Base-by-base conservation (phyloP, 2,113 vertebrate genomes). In the Choloepus hoffmanni region DNA sequence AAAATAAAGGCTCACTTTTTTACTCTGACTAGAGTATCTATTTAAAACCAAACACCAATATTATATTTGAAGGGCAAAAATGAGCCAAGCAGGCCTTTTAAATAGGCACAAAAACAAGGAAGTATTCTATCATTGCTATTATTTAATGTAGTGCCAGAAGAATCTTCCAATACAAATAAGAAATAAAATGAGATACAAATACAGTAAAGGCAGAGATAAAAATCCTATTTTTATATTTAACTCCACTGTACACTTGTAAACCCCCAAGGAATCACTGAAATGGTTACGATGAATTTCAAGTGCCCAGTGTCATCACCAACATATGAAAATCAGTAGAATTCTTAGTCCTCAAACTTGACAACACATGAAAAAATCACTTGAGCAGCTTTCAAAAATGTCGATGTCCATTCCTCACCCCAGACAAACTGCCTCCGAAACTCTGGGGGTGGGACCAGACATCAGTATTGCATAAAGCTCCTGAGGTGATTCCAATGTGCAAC, bases 391-490 rank as follows among this genome's bases (percentile, higher is more conserved):
- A n/a, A 60, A 87, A 83, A 88, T 63, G 26, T 5, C 36, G 6
- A 60, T 83, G 45, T 6, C 28, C 43, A 87, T 9, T 11, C 50
- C 43, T 65, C 55, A 65, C 4, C 53, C 36, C 55, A 77, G 30
- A 95, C 43, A 92, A 76, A 89, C 0, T 55, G 50, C 24, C 60
- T 95, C 79, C 86, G 40, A 73, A 85, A 82, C 74, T 70, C 33
- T 36, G 26, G 53, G 45, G 79, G 11, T 82, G 19, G 60, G 50
- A 82, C 45, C 14, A 28, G 62, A 21, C 12, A 83, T 77, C n/a
- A 65, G 48, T 82, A 78, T 63, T 92, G 89, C 68, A 86, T 48
- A 82, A 90, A 74, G 58, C n/a, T 89, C 85, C 68, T 95, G 53
- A 76, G n/a, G n/a, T 48, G 11, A 93, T 77, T 90, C 72, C 68